phyloP scores from a whole-genome alignment of 2,113 vertebrate genomes.

The Leptobrachium leishanense region DNA sequence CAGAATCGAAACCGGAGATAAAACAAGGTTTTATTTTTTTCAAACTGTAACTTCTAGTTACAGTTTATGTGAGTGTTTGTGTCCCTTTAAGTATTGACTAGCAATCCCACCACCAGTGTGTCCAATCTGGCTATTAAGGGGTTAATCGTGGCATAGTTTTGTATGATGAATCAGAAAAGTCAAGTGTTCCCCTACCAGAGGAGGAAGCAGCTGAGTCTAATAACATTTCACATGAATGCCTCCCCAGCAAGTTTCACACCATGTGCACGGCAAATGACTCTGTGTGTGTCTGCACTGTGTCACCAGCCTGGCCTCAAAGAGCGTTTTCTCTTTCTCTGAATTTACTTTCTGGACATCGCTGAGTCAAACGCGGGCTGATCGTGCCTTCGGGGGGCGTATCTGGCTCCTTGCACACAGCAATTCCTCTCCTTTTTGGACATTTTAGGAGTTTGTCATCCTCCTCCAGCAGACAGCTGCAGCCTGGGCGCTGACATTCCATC shows the following conservation, averaged over 20 bases:
- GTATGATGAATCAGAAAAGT: not conserved
- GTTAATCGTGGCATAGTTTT: too few species aligned
- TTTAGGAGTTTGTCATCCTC: not conserved
- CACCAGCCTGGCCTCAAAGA: not conserved
- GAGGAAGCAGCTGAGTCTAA: conserved; percentile 19
- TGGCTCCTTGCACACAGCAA: not conserved
- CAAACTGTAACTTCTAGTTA: too few species aligned
- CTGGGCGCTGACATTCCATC: not conserved
- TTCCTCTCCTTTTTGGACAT: not conserved
- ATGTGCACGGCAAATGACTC: conserved; percentile 4
- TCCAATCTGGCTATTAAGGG: too few species aligned
- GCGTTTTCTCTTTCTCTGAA: not conserved
- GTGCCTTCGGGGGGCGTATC: conserved; percentile 6
- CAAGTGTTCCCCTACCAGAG: not conserved
- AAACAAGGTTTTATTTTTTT: too few species aligned
- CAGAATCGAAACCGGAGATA: too few species aligned
- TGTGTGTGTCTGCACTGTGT: not conserved
- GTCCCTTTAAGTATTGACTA: too few species aligned
- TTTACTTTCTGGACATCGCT: not conserved
- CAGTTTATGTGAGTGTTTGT: too few species aligned
- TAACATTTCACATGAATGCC: conserved; percentile 7
- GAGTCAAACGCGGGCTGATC: not conserved
- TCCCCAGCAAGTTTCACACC: not conserved
- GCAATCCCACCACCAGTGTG: too few species aligned
- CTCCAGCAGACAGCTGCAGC: not conserved